These are phyloP conservation scores for Lasioglossum calceatum DNA, from an alignment of 2,888 invertebrate genomes.

Conservation along the genomic window DNA sequence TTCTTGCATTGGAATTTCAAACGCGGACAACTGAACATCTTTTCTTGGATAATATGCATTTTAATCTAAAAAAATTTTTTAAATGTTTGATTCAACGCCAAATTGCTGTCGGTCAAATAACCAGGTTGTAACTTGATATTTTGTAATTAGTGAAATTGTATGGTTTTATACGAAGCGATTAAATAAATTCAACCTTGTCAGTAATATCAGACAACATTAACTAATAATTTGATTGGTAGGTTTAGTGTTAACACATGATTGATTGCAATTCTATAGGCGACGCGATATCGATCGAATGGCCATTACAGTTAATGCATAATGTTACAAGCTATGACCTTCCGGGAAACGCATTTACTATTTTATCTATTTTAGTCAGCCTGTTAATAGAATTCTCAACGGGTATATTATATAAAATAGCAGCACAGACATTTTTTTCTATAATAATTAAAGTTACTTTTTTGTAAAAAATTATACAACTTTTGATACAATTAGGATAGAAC, in stretches of 20 bases:
- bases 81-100: not conserved
- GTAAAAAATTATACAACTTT: not conserved
- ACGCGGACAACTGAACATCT: not conserved
- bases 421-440: not conserved
- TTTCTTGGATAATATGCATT: not conserved
- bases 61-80: not conserved
- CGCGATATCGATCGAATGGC: not conserved
- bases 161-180: not conserved
- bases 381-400: not conserved
- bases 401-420: not conserved
- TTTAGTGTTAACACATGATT: not conserved
- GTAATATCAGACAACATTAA: not conserved
- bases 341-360: not conserved
- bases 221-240: not conserved
- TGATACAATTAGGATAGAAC: no score
- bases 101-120: not conserved
- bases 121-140: not conserved
- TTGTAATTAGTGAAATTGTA: not conserved
- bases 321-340: not conserved
- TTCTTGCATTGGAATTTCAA: not conserved
- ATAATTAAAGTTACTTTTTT: not conserved
- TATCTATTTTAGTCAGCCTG: not conserved
- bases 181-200: conserved; percentile 1
- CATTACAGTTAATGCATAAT: not conserved
- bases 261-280: not conserved